Conservation (phyloP, 1,140 invertebrate genomes). For the Pseudoatta argentina region DNA sequence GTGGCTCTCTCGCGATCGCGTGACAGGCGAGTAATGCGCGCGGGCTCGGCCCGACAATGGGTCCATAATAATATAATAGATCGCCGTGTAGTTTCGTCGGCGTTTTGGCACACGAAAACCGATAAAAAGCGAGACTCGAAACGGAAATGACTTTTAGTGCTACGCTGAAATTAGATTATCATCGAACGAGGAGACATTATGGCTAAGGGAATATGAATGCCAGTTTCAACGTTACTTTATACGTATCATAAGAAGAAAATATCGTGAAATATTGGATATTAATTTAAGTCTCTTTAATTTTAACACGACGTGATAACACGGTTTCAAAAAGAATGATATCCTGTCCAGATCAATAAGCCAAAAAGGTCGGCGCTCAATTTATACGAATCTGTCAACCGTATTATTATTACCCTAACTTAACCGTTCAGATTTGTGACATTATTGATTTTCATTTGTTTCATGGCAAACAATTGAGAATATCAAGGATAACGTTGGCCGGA, state of each 20-base stretch:
- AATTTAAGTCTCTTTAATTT: slow-evolving; percentile 2
- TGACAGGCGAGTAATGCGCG: slow-evolving; percentile 81
- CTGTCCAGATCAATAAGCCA: neutral
- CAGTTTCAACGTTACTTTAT: neutral
- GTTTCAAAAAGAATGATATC: neutral
- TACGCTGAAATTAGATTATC: slow-evolving; percentile 79
- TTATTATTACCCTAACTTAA: slow-evolving; percentile 7
- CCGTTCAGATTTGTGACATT: neutral
- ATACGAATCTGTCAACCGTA: neutral
- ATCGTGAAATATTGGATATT: slow-evolving; percentile 11
- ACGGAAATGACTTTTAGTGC: slow-evolving; percentile 80
- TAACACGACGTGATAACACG: neutral
- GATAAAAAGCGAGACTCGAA: slow-evolving; percentile 61
- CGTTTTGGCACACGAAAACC: slow-evolving; percentile 26
- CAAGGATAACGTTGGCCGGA: neutral
- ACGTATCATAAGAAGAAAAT: neutral
- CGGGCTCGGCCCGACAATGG: slow-evolving; percentile 74
- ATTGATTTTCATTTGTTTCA: neutral
- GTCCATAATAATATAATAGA: slow-evolving; percentile 81
- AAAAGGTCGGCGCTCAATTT: slow-evolving; percentile 4
- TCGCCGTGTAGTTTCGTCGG: slow-evolving; percentile 76
- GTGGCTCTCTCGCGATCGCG: slow-evolving; percentile 77
- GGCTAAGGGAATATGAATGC: slow-evolving; percentile 28
- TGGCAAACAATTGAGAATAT: neutral
- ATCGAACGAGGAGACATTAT: slow-evolving; percentile 41